Base-by-base conservation (phyloP, 1,140 invertebrate genomes). In the Batillaria attramentaria region DNA sequence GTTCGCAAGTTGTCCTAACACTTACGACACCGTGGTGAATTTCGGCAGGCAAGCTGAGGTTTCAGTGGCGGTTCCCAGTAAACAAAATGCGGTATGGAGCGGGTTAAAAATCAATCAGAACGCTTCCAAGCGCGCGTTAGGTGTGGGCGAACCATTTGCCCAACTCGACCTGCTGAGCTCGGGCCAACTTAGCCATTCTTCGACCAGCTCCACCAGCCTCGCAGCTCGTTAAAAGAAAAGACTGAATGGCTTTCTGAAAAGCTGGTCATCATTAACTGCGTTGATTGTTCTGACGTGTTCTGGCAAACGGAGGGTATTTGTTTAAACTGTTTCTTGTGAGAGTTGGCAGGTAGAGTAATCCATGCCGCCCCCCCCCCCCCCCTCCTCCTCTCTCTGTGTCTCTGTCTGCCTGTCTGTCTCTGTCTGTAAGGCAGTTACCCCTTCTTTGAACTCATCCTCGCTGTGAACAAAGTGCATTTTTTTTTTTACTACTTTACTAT, bases 221-320 rank as follows among this genome's bases (percentile, higher is more conserved):
- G 10, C 8, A n/a, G 24, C 57, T 62, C 57, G 57, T 62, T 62
- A 62, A 6, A 18, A 31, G 10, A 62, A 62, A 24, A 62, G 57
- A 24, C 57, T 62, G n/a, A 31, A 62, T 31, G 33, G 57, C n/a
- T 62, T 62, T 62, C 57, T 31, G 57, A 28, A 62, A 62, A 62
- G 57, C 57, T 62, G 57, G 13, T 24, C 13, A 62, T 62, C 57
- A 62, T 62, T n/a, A n/a, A 31, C 0, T 8, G 3, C 13, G 33
- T 6, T 62, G 57, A 8, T 62, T 6, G n/a, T 13, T 31, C 33
- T 54, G 1, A 54, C 50, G 3, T 28, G 24, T 13, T n/a, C 57
- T 62, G 57, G 57, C 33, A 62, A 62, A 24, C 10, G 57, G 57
- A 62, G n/a, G n/a, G n/a, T n/a, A n/a, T n/a, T n/a, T n/a, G n/a